Evolutionary conservation across 1,140 invertebrate species (phyloP), one percentile per base, ranked within the genome.

Genomic region (Calliphora vicina): DNA sequence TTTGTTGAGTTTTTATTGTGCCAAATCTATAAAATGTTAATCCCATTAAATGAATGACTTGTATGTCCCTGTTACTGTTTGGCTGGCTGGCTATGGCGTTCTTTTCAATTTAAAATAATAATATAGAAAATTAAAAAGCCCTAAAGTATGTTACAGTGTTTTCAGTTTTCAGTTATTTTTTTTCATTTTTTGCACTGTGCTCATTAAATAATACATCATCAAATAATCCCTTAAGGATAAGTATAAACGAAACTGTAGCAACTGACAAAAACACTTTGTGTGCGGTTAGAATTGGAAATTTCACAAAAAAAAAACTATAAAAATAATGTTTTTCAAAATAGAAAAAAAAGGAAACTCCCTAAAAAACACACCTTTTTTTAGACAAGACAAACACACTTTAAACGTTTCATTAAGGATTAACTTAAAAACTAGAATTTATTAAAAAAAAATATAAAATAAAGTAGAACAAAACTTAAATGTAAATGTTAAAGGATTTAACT

Each of bases 131-230:
- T 67, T 67, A 67, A 67, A 67, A 67, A 67, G 61, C 61, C 61
- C 61, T 67, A 67, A 67, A 67, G 61, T 67, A 67, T 67, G 61
- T 67, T 67, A 67, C 17, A 57, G 8, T 12, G 13, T 57, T 57
- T 57, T 57, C n/a, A n/a, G 13, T 57, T 57, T 15, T 12, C 8
- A 3, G 9, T 67, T 61, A n/a, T 61, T 61, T 67, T 67, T 23
- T 67, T 23, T 67, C n/a, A 23, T 67, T 67, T n/a, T 15, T n/a
- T 6, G n/a, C 50, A 57, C 6, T 57, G 50, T 57, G 50, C 61
- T 67, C 61, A 25, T 67, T 67, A 67, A 67, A 67, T 67, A 67
- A 67, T 67, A 67, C 61, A 67, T 67, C 61, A 67, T 67, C n/a
- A 67, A 67, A 67, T 23, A 67, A 67, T 67, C n/a, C 61, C 61